Percentiles rank a stretch among this genome's conserved stretches.
Evolutionary conservation across 2,797 vertebrate species (phyloP).

Genomic region (Sebastolobus altivelis): DNA sequence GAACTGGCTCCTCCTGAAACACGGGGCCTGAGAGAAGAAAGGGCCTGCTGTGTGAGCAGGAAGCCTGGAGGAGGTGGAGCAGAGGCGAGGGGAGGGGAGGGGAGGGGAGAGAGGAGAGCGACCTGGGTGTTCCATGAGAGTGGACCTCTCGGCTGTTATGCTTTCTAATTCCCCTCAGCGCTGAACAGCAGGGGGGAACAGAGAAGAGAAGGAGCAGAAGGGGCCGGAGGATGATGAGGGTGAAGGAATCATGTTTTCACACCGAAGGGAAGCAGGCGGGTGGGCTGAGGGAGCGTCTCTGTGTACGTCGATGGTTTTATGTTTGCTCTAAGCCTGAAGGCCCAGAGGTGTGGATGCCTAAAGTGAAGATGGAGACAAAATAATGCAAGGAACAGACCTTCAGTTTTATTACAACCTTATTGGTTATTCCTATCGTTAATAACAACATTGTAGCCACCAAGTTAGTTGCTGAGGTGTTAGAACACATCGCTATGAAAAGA

Average conservation of each 20-base stretch:
- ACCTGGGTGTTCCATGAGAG: constrained; percentile 93
- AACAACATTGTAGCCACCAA: background rate
- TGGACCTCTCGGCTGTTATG: constrained; percentile 88
- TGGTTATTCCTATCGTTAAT: background rate
- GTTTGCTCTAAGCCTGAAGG: constrained; percentile 59
- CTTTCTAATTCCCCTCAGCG: constrained; percentile 89
- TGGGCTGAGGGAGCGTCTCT: constrained; percentile 64
- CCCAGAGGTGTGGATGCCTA: constrained; percentile 76
- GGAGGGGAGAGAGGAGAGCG: constrained; percentile 71
- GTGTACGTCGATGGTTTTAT: constrained; percentile 56
- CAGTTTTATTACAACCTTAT: background rate
- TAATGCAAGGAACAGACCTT: constrained; percentile 34
- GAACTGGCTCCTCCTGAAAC: constrained; percentile 62
- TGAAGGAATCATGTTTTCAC: constrained; percentile 82
- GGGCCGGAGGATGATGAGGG: constrained; percentile 84
- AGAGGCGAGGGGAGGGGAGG: constrained; percentile 54
- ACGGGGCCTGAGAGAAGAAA: constrained; percentile 61
- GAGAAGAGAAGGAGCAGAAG: constrained; percentile 77
- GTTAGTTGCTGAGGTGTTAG: background rate
- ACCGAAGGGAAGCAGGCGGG: constrained; percentile 72
- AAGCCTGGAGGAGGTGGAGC: constrained; percentile 68
- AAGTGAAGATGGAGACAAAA: constrained; percentile 81
- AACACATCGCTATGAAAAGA: background rate
- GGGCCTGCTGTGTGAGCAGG: constrained; percentile 70
- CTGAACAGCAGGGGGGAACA: constrained; percentile 61